phyloP scores from a whole-genome alignment of 2,888 invertebrate genomes.

The Bombylius major region DNA sequence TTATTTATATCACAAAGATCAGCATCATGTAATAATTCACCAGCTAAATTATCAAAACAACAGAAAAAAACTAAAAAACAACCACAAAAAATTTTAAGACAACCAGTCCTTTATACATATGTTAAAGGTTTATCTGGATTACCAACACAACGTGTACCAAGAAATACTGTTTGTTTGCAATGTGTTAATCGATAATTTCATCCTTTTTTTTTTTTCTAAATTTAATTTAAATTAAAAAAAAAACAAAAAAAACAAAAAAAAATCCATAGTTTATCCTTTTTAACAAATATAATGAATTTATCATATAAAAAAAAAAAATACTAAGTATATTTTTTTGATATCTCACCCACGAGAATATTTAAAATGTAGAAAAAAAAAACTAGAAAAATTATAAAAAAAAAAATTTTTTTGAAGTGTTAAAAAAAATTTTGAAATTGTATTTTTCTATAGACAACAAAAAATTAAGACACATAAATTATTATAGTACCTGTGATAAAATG shows the following conservation, averaged over 20 bases:
- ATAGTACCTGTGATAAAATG: neutral
- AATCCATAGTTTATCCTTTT: neutral
- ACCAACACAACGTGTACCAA: conserved; percentile 68
- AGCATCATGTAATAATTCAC: conserved; percentile 46
- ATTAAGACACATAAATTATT: neutral
- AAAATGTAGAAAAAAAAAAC: too few species aligned
- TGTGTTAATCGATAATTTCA: conserved; percentile 7
- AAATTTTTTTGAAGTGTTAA: too few species aligned
- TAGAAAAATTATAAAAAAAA: too few species aligned
- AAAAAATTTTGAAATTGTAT: too few species aligned
- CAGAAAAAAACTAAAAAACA: conserved; percentile 10
- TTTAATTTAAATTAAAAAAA: conserved; percentile 5
- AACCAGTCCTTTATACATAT: conserved; percentile 68
- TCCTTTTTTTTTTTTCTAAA: conserved; percentile 29
- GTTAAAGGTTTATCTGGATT: conserved; percentile 68
- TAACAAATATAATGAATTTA: too few species aligned
- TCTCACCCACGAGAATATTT: too few species aligned
- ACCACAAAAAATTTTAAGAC: conserved; percentile 62
- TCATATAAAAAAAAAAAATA: too few species aligned
- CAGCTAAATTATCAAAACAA: conserved; percentile 17
- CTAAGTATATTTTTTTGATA: too few species aligned
- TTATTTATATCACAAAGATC: conserved; percentile 49
- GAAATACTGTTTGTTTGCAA: conserved; percentile 36
- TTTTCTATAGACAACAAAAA: too few species aligned
- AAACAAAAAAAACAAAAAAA: neutral